Percentiles rank a stretch among this genome's conserved stretches.
Evolutionary conservation across 1,140 invertebrate genomes (phyloP).

Genomic region (Rhyzopertha dominica): DNA sequence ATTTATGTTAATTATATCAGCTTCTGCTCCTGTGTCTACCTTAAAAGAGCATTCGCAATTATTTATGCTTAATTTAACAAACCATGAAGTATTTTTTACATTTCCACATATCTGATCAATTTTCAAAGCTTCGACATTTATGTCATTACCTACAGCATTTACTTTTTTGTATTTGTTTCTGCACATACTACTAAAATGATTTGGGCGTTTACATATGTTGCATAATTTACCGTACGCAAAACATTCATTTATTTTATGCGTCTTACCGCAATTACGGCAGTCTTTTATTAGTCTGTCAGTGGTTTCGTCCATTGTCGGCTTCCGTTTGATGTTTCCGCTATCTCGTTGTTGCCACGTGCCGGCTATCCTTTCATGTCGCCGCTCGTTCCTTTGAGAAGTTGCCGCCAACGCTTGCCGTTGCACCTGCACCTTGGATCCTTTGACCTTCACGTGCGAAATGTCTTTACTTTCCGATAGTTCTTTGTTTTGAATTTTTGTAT

Average conservation of each 20-base stretch:
- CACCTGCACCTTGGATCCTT: background rate
- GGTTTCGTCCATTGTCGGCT: background rate
- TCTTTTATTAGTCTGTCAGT: conserved; percentile 1
- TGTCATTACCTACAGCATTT: too few relatives aligned
- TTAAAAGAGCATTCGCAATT: background rate
- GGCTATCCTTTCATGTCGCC: background rate
- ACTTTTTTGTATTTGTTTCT: too few relatives aligned
- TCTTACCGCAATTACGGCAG: background rate
- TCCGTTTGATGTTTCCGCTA: background rate
- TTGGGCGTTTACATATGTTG: conserved; percentile 2
- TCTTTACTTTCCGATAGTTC: too few relatives aligned
- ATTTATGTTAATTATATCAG: background rate
- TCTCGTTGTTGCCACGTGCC: conserved; percentile 1
- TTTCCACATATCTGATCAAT: too few relatives aligned
- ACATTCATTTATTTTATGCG: background rate
- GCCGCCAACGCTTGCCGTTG: background rate
- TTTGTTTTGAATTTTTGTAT: background rate
- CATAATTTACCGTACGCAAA: conserved; percentile 1
- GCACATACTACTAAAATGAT: conserved; percentile 9
- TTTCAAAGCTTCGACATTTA: too few relatives aligned
- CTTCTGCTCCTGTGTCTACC: background rate
- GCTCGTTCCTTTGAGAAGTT: background rate
- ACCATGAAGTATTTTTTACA: too few relatives aligned
- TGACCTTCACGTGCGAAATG: background rate
- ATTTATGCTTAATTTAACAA: background rate